Evolutionary conservation across 2,888 invertebrate genomes (phyloP).

Genomic region (Campaea margaritaria): DNA sequence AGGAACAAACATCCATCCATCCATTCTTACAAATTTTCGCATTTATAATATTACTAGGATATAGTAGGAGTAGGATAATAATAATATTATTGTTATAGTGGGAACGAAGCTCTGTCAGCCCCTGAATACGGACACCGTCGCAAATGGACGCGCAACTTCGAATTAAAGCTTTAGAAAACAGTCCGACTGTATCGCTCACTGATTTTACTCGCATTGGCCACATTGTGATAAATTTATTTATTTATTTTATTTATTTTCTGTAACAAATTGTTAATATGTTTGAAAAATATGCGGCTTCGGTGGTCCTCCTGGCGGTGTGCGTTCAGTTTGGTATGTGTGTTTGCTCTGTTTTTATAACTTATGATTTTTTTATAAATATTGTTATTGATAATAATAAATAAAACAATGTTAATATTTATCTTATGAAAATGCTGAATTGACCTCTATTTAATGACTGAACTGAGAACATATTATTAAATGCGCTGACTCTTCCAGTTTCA

Average conservation of each 20-base stretch:
- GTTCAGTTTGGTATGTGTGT: slow-evolving; percentile 32
- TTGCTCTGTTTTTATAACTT: not conserved
- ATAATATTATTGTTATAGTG: not conserved
- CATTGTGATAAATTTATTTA: not conserved
- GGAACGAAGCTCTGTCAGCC: slow-evolving; percentile 1
- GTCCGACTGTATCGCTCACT: slow-evolving; percentile 41
- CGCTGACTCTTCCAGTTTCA: no score
- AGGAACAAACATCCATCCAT: no score
- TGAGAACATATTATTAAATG: no score
- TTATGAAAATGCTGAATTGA: no score
- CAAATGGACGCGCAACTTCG: slow-evolving; percentile 16
- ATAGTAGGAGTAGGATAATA: no score
- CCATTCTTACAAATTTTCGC: no score
- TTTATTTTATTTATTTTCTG: slow-evolving; percentile 4
- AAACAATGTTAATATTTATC: no score
- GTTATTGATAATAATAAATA: no score
- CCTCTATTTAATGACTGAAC: no score
- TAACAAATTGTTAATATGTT: slow-evolving; percentile 22
- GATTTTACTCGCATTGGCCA: slow-evolving; percentile 37
- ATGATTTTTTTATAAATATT: no score
- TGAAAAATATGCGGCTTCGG: slow-evolving; percentile 15
- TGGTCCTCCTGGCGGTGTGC: slow-evolving; percentile 23
- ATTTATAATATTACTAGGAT: no score
- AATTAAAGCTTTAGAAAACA: slow-evolving; percentile 48
- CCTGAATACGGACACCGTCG: slow-evolving; percentile 32